Conservation (phyloP, 2,888 invertebrate species). For the Melikaiella ostensackeni region DNA sequence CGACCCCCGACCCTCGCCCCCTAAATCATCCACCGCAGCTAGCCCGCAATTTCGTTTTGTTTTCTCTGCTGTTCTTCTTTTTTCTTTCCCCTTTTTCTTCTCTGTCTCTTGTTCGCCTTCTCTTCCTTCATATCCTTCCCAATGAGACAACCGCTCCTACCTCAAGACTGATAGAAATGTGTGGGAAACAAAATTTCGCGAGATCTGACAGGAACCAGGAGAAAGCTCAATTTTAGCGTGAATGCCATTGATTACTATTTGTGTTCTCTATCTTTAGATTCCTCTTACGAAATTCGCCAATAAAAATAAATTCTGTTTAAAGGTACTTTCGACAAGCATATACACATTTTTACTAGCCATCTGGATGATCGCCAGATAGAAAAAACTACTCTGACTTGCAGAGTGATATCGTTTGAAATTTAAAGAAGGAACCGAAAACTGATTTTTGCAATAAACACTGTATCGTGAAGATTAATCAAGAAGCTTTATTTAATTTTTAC, state of each 20-base stretch:
- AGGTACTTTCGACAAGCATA: conserved; percentile 12
- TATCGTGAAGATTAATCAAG: too few relatives aligned
- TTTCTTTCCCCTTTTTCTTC: conserved; percentile 46
- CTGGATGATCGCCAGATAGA: neutral
- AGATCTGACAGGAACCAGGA: neutral
- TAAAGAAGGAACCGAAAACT: neutral
- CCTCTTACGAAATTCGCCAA: conserved; percentile 1
- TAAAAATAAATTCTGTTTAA: conserved; percentile 20
- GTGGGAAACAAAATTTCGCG: conserved; percentile 26
- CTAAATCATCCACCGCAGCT: conserved; percentile 76
- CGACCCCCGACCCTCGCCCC: conserved; percentile 75
- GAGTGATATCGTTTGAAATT: neutral
- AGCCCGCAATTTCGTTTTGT: conserved; percentile 76
- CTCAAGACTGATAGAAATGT: conserved; percentile 24
- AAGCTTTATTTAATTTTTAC: too few relatives aligned
- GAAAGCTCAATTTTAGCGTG: neutral
- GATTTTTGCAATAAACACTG: neutral
- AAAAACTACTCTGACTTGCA: neutral
- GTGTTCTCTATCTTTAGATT: neutral
- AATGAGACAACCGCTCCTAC: conserved; percentile 30
- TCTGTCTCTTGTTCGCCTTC: conserved; percentile 50
- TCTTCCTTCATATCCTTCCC: conserved; percentile 41
- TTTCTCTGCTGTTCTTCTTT: conserved; percentile 67
- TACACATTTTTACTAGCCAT: conserved; percentile 5
- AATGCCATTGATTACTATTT: neutral